Conservation (phyloP, 2,888 invertebrate species). For the Caenorhabditis angaria region DNA sequence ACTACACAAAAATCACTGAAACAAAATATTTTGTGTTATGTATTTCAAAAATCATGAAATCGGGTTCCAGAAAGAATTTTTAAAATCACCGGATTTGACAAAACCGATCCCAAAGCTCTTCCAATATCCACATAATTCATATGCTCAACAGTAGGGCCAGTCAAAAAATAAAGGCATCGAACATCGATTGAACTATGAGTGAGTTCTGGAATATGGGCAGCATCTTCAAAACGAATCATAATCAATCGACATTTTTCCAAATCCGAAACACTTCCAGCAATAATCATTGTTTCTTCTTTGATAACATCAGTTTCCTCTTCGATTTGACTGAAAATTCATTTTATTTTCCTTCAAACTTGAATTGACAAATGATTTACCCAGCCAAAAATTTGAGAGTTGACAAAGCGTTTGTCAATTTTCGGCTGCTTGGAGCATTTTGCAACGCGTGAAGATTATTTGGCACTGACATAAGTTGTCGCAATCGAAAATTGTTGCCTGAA, state of each 20-base stretch:
- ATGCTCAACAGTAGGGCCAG: slow-evolving; percentile 19
- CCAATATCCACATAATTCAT: slow-evolving; percentile 23
- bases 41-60: background rate
- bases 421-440: background rate
- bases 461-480: background rate
- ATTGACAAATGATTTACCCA: background rate
- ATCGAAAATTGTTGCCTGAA: background rate
- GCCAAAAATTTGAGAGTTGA: background rate
- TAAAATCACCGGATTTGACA: slow-evolving; percentile 38
- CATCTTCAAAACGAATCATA: slow-evolving; percentile 9
- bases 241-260: slow-evolving; percentile 15
- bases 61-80: too few species aligned
- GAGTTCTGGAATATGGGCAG: slow-evolving; percentile 8
- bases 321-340: background rate
- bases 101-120: slow-evolving; percentile 24
- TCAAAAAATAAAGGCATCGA: slow-evolving; percentile 20
- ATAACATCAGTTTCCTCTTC: background rate
- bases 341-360: background rate
- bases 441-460: background rate
- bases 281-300: background rate
- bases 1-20: too few species aligned
- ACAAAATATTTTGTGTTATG: too few species aligned
- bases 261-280: background rate
- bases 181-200: background rate
- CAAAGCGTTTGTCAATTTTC: background rate